Percentiles rank a stretch among this genome's conserved stretches.
Evolutionary conservation across 2,113 vertebrate genomes (phyloP).

Genomic region (Amphilophus citrinellus): DNA sequence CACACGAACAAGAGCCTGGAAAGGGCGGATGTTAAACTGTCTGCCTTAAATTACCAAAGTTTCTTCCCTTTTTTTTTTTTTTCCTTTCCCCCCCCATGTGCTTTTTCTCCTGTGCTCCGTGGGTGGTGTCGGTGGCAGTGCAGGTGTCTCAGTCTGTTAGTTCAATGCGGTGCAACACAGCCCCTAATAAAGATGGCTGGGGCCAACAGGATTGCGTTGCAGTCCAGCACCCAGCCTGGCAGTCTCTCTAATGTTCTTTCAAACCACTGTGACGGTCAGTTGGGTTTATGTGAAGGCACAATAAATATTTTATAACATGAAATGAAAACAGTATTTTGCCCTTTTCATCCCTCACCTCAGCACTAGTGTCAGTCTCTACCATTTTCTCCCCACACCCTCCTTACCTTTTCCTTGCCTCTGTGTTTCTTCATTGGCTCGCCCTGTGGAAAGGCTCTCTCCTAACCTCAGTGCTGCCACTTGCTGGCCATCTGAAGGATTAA

Average conservation of each 20-base stretch:
- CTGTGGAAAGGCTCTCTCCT: slow-evolving; percentile 52
- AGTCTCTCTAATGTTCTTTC: slow-evolving; percentile 68
- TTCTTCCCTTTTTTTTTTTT: slow-evolving; percentile 1
- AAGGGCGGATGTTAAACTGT: slow-evolving; percentile 52
- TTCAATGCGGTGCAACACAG: slow-evolving; percentile 50
- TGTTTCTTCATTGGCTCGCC: slow-evolving; percentile 49
- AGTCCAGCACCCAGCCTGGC: slow-evolving; percentile 45
- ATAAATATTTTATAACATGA: slow-evolving; percentile 81
- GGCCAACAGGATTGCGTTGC: slow-evolving; percentile 56
- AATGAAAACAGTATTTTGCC: slow-evolving; percentile 81
- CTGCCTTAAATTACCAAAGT: slow-evolving; percentile 51
- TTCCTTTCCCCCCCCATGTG: background rate
- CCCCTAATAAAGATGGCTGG: slow-evolving; percentile 70
- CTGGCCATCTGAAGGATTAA: slow-evolving; percentile 72
- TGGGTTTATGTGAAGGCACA: slow-evolving; percentile 74
- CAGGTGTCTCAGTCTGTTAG: slow-evolving; percentile 66
- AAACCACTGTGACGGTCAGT: slow-evolving; percentile 71
- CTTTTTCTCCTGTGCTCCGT: slow-evolving; percentile 18
- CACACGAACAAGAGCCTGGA: slow-evolving; percentile 23
- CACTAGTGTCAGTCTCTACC: slow-evolving; percentile 50
- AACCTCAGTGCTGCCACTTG: slow-evolving; percentile 88
- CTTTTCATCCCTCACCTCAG: slow-evolving; percentile 73
- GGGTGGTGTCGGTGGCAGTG: slow-evolving; percentile 27
- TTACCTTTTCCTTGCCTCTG: background rate
- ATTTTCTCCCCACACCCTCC: slow-evolving; percentile 21